Conservation (phyloP, 2,888 invertebrate species). For the Schrankia costaestrigalis region DNA sequence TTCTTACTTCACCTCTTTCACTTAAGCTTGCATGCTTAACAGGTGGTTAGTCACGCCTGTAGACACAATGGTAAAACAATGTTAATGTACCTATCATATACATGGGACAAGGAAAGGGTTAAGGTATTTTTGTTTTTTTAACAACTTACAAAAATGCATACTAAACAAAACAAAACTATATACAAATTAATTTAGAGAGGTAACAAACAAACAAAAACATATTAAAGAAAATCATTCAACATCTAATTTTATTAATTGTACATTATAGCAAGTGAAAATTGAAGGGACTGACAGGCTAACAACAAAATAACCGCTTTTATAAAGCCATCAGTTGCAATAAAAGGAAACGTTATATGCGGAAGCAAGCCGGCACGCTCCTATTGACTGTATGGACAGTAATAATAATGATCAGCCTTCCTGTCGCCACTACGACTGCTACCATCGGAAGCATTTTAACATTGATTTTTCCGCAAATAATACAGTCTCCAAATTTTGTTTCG, state of each 20-base stretch:
- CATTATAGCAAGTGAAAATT: constrained; percentile 39
- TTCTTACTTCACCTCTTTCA: no score
- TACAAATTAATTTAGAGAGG: no score
- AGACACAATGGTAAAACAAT: no score
- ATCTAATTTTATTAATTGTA: constrained; percentile 25
- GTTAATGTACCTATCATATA: no score
- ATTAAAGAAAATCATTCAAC: no score
- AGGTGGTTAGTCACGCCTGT: no score
- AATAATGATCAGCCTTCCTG: constrained; percentile 74
- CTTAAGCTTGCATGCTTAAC: no score
- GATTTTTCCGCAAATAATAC: constrained; percentile 78
- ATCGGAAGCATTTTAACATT: constrained; percentile 73
- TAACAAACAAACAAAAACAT: no score
- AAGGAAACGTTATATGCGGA: constrained; percentile 55
- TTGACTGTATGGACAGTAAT: constrained; percentile 62
- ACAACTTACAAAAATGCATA: no score
- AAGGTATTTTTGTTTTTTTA: no score
- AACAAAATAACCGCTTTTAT: constrained; percentile 69
- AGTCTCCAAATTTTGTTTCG: constrained; percentile 50
- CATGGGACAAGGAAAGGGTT: no score
- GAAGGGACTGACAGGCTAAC: constrained; percentile 46
- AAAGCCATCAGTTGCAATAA: constrained; percentile 59
- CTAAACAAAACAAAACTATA: no score
- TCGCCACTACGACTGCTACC: constrained; percentile 52
- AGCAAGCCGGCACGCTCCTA: constrained; percentile 57